Conservation (phyloP, 2,113 vertebrate species). For the Barbus barbus region DNA sequence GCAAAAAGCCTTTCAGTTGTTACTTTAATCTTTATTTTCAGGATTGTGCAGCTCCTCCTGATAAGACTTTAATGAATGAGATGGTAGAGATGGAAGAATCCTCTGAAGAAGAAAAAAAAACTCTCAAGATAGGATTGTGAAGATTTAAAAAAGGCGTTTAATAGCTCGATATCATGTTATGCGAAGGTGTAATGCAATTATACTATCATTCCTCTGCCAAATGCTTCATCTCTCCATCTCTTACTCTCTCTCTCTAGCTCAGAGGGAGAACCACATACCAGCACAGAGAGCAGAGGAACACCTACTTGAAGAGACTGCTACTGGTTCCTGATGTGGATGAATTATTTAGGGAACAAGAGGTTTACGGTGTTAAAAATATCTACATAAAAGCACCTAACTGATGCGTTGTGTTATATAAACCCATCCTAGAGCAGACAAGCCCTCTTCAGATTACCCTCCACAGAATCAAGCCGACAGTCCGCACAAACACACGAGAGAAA, state of each 20-base stretch:
- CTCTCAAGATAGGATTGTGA: conserved; percentile 13
- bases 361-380: conserved; percentile 57
- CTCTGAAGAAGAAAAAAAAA: background rate
- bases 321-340: conserved; percentile 56
- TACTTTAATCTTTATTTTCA: conserved; percentile 4
- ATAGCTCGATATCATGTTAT: conserved; percentile 35
- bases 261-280: conserved; percentile 2
- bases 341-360: conserved; percentile 59
- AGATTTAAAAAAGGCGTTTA: conserved; percentile 22
- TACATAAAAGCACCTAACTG: conserved; percentile 53
- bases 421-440: conserved; percentile 37
- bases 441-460: conserved; percentile 38
- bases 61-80: conserved; percentile 25
- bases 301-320: conserved; percentile 44
- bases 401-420: conserved; percentile 53
- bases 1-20: background rate
- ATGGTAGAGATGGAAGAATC: background rate
- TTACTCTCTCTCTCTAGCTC: background rate
- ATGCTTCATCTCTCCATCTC: background rate
- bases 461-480: conserved; percentile 50
- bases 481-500: background rate
- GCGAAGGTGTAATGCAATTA: conserved; percentile 30
- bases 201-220: conserved; percentile 19
- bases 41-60: background rate
- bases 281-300: conserved; percentile 22